Evolutionary conservation across 2,888 invertebrate species (phyloP), one percentile per base, ranked within the genome.

Genomic region (Caenorhabditis sinica): DNA sequence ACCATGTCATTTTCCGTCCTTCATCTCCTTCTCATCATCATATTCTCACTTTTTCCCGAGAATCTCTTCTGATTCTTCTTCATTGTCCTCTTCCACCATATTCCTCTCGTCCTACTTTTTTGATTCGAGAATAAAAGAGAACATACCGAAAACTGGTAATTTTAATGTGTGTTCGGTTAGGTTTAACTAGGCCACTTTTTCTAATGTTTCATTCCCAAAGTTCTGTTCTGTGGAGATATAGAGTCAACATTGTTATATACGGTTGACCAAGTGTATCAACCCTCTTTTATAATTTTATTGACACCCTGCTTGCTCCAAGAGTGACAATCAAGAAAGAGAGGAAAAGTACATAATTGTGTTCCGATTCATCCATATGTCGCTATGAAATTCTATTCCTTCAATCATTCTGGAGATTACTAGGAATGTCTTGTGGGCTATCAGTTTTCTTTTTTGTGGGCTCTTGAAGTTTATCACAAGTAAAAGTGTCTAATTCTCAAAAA

Each of bases 341-440:
- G 51, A 49, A 60, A 61, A 66, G 58, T 49, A 71, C 30, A 66
- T 81, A 74, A 81, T 74, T 73, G 72, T 63, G 61, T 68, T 69
- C 60, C 61, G 20, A 69, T 40, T 69, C 58, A 25, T 45, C 74
- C 74, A 69, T 81, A 73, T 74, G 81, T 53, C 73, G 60, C 61
- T 53, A 60, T 68, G 74, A 81, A 69, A 73, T 74, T 51, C 28
- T 60, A 73, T 33, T 73, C 81, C 58, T 23, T n/a, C n/a, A n/a
- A n/a, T n/a, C n/a, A n/a, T n/a, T 36, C n/a, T n/a, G 15, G 45
- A 45, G 45, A 45, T 36, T 56, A 11, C 28, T 2, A 3, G 23
- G 25, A 15, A 1, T 15, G 2, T 15, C 17, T 56, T 15, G 15
- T 28, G 15, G 28, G 25, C 1, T 61, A 20, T 20, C 49, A n/a